phyloP scores from a whole-genome alignment of 2,797 vertebrate genomes.

The Chiroxiphia lanceolata region DNA sequence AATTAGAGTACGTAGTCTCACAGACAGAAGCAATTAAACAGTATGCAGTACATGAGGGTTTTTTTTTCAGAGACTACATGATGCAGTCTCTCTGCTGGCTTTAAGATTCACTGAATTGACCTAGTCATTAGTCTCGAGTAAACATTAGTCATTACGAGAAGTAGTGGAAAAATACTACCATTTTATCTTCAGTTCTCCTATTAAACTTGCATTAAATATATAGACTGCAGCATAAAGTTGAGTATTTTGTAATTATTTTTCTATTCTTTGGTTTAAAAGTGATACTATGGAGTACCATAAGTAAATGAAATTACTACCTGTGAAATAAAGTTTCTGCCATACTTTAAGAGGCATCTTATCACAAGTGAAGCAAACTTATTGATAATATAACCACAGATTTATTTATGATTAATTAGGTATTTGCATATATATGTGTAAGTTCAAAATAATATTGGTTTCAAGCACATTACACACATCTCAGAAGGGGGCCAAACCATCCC shows the following conservation, averaged over 20 bases:
- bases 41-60: rapidly evolving
- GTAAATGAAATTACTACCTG: background rate
- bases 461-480: background rate
- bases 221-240: background rate
- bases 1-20: background rate
- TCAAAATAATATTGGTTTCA: background rate
- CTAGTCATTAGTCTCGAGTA: background rate
- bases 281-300: background rate
- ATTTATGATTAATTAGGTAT: background rate
- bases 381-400: background rate
- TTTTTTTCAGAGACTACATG: background rate
- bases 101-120: background rate
- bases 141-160: background rate
- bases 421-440: background rate
- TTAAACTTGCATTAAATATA: background rate
- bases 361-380: background rate
- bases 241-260: background rate
- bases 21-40: background rate
- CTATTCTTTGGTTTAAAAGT: background rate
- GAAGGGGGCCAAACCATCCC: background rate
- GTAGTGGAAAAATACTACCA: background rate
- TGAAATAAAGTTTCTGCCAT: background rate
- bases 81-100: background rate
- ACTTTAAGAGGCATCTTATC: background rate
- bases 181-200: background rate